Percentiles rank a stretch among this genome's conserved stretches.
Conservation (phyloP, 2,113 vertebrate genomes). For the Ictidomys tridecemlineatus region DNA sequence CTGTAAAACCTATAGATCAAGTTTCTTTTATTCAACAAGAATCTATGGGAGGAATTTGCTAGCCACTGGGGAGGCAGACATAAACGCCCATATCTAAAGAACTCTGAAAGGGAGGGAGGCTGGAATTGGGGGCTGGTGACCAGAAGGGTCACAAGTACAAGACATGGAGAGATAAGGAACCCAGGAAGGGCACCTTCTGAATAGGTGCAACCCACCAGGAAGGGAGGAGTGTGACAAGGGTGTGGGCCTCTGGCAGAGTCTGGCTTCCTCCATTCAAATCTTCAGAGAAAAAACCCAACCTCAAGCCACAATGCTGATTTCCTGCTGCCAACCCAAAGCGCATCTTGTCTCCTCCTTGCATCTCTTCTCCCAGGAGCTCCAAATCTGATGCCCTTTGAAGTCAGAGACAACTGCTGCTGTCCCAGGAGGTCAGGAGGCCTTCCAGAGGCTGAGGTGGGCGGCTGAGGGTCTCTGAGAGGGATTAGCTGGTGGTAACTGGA, state of each 20-base stretch:
- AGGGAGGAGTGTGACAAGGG: no score
- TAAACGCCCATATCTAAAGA: neutral
- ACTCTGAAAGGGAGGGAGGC: accelerated
- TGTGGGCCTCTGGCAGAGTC: accelerated
- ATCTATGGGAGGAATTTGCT: neutral
- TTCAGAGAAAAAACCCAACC: neutral
- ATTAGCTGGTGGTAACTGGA: no score
- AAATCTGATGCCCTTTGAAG: neutral
- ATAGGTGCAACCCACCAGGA: neutral
- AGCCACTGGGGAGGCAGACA: neutral
- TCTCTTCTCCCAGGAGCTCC: neutral
- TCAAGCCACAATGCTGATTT: neutral
- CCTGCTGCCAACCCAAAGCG: neutral
- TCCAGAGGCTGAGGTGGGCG: neutral
- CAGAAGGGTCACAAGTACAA: neutral
- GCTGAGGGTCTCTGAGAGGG: no score
- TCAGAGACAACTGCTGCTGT: neutral
- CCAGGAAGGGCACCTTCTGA: neutral
- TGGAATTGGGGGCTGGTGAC: neutral
- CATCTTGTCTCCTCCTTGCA: neutral
- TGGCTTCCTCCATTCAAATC: neutral
- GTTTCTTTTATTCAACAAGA: neutral
- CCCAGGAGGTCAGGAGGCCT: neutral
- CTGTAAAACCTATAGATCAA: neutral
- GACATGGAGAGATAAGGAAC: neutral